phyloP scores from a whole-genome alignment of 2,113 vertebrate genomes.

The Elaphurus davidianus region DNA sequence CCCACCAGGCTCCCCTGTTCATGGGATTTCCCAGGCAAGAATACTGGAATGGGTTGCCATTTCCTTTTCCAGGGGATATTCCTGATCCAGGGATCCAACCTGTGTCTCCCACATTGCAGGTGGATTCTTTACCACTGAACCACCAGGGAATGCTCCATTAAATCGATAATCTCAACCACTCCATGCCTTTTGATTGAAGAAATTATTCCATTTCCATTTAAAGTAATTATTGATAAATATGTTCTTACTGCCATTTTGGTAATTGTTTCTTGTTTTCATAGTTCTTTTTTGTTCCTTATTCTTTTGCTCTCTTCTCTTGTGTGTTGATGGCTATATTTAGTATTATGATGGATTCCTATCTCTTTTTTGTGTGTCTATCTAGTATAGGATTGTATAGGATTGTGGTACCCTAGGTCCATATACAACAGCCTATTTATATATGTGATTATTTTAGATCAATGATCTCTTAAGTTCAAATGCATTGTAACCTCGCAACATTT shows the following conservation, averaged over 20 bases:
- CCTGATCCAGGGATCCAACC: background rate
- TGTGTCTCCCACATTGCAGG: background rate
- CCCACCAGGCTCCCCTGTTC: background rate
- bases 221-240: background rate
- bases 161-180: background rate
- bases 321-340: background rate
- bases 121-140: background rate
- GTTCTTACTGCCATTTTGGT: background rate
- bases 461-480: background rate
- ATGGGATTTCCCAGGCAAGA: background rate
- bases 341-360: background rate
- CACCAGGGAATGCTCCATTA: background rate
- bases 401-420: background rate
- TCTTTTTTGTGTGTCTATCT: background rate
- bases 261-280: background rate
- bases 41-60: background rate
- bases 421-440: background rate
- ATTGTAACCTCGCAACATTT: fast-evolving
- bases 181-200: background rate
- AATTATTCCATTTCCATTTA: background rate
- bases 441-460: background rate
- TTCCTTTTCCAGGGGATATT: background rate
- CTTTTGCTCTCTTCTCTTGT: background rate
- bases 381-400: background rate
- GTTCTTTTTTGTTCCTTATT: background rate